phyloP scores from a whole-genome alignment of 2,113 vertebrate species.

The Rhinogobius similis region DNA sequence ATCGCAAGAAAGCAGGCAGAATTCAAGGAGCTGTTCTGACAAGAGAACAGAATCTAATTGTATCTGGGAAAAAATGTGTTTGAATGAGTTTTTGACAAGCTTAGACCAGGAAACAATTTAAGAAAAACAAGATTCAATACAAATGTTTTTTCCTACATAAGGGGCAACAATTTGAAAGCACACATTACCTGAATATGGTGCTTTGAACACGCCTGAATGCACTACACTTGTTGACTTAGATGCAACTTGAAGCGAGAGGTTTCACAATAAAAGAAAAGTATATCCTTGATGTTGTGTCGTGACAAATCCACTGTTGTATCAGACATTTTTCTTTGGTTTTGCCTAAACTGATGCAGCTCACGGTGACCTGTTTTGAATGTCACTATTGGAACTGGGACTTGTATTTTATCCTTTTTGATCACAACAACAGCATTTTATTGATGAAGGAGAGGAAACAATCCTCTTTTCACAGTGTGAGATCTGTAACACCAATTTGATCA shows the following conservation, averaged over 20 bases:
- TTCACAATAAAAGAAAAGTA: background rate
- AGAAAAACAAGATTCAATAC: background rate
- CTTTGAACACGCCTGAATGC: background rate
- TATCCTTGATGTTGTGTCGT: background rate
- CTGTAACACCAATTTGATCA: conserved; percentile 1
- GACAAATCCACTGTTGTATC: background rate
- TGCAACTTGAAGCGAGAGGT: background rate
- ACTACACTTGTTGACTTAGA: background rate
- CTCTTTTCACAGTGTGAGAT: conserved; percentile 21
- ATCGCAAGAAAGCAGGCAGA: background rate
- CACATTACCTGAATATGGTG: background rate
- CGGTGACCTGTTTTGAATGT: conserved; percentile 57
- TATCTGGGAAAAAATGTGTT: background rate
- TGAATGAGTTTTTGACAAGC: no score
- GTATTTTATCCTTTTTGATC: conserved; percentile 39
- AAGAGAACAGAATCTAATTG: background rate
- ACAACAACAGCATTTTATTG: conserved; percentile 52
- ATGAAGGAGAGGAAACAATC: conserved; percentile 43
- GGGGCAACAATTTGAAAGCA: background rate
- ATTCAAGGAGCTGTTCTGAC: background rate
- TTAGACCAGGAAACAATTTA: no score
- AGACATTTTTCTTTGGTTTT: background rate
- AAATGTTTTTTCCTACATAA: background rate
- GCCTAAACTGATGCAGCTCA: conserved; percentile 1
- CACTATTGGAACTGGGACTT: conserved; percentile 61